Conservation (phyloP, 2,888 invertebrate species). For the Isotomurus palustris region DNA sequence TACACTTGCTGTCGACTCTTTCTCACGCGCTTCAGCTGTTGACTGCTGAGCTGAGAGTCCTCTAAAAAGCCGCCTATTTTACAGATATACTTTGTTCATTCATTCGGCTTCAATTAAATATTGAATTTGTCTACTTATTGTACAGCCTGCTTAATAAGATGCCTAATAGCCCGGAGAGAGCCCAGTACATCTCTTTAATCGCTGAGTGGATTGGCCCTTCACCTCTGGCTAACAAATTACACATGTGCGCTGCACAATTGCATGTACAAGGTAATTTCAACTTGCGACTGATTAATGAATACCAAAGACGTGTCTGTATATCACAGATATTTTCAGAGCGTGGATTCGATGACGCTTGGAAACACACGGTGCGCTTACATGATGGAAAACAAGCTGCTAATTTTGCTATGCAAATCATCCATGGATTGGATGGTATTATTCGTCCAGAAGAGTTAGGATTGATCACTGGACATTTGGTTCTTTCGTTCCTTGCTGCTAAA, state of each 20-base stretch:
- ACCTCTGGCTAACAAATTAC: slow-evolving; percentile 23
- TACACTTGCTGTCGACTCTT: no score
- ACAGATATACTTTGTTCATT: no score
- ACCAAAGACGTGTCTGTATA: neutral
- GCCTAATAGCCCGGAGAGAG: slow-evolving; percentile 38
- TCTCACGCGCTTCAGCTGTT: no score
- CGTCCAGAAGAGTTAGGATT: slow-evolving; percentile 32
- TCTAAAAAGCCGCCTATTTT: no score
- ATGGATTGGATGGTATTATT: slow-evolving; percentile 19
- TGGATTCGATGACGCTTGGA: slow-evolving; percentile 39
- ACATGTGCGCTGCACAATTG: slow-evolving; percentile 30
- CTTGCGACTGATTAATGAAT: neutral
- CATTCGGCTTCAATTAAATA: no score
- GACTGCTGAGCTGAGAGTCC: no score
- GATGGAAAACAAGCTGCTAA: slow-evolving; percentile 32
- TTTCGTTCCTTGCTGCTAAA: slow-evolving; percentile 29
- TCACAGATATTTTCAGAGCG: slow-evolving; percentile 18
- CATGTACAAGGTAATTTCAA: slow-evolving; percentile 34
- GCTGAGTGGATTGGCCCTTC: slow-evolving; percentile 36
- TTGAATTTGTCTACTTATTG: neutral
- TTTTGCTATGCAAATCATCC: slow-evolving; percentile 21
- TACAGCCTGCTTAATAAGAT: slow-evolving; percentile 27
- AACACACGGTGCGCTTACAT: slow-evolving; percentile 30
- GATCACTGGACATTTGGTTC: slow-evolving; percentile 31
- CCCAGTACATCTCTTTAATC: slow-evolving; percentile 27